Evolutionary conservation across 2,113 vertebrate genomes (phyloP).

Genomic region (Grammomys dolichurus): DNA sequence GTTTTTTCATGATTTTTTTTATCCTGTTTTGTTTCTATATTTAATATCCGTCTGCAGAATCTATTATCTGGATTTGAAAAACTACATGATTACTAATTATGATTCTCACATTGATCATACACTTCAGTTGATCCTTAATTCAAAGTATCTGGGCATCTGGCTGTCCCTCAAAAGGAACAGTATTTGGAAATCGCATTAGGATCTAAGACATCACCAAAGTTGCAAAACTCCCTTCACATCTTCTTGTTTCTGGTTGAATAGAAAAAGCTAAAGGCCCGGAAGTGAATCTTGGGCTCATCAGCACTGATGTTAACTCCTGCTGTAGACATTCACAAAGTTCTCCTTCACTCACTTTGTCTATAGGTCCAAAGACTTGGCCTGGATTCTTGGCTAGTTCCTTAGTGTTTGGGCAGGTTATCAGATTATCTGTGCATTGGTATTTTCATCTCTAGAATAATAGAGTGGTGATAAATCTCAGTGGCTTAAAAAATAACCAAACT

Average conservation of each 20-base stretch:
- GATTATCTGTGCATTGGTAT: background rate
- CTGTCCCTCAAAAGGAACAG: background rate
- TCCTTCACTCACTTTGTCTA: background rate
- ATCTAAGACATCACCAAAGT: background rate
- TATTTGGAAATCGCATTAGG: background rate
- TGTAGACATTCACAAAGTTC: background rate
- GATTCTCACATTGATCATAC: background rate
- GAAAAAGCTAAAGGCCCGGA: background rate
- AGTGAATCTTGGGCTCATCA: background rate
- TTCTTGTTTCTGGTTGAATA: background rate
- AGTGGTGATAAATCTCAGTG: background rate
- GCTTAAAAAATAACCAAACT: background rate
- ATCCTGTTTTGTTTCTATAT: background rate
- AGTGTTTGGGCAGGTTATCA: background rate
- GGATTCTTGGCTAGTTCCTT: background rate
- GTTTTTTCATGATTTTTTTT: background rate
- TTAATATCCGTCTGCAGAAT: slow-evolving; percentile 14
- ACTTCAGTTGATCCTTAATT: background rate
- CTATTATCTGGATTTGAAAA: background rate
- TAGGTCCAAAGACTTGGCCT: background rate
- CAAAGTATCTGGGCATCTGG: background rate
- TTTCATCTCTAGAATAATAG: background rate
- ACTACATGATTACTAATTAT: background rate
- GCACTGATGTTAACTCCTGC: background rate
- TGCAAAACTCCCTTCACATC: background rate